Evolutionary conservation across 2,113 vertebrate species (phyloP).

Genomic region (Crypturellus undulatus): DNA sequence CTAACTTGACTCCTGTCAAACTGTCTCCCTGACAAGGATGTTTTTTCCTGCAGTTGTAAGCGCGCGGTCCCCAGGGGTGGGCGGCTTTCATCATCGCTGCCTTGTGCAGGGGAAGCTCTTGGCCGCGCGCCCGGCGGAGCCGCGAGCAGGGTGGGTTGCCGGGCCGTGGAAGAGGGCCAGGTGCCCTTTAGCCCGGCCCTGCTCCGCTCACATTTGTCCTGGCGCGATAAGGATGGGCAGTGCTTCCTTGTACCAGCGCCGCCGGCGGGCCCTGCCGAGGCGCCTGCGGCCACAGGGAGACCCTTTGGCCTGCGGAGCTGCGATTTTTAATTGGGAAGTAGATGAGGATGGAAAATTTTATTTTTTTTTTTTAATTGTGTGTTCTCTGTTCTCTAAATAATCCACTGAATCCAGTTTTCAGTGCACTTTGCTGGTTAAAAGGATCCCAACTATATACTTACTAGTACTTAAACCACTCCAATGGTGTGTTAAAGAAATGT

Average conservation of each 20-base stretch:
- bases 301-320: neutral
- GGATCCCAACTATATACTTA: accelerated
- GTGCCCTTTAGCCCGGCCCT: constrained; percentile 70
- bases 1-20: constrained; percentile 83
- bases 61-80: constrained; percentile 63
- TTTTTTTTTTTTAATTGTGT: neutral
- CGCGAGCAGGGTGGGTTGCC: constrained; percentile 42
- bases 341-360: neutral
- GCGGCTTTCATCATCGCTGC: constrained; percentile 78
- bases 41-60: constrained; percentile 84
- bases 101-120: constrained; percentile 83
- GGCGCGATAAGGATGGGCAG: constrained; percentile 54
- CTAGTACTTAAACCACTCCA: accelerated
- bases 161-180: constrained; percentile 74
- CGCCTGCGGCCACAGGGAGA: neutral
- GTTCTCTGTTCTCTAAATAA: neutral
- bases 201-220: constrained; percentile 36
- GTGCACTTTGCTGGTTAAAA: neutral
- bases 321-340: neutral
- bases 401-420: neutral
- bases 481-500: neutral
- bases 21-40: constrained; percentile 76
- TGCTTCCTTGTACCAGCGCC: neutral
- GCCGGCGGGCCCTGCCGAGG: neutral
- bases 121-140: constrained; percentile 65